Evolutionary conservation across 2,797 vertebrate species (phyloP).

Genomic region (Arnoldichthys spilopterus): DNA sequence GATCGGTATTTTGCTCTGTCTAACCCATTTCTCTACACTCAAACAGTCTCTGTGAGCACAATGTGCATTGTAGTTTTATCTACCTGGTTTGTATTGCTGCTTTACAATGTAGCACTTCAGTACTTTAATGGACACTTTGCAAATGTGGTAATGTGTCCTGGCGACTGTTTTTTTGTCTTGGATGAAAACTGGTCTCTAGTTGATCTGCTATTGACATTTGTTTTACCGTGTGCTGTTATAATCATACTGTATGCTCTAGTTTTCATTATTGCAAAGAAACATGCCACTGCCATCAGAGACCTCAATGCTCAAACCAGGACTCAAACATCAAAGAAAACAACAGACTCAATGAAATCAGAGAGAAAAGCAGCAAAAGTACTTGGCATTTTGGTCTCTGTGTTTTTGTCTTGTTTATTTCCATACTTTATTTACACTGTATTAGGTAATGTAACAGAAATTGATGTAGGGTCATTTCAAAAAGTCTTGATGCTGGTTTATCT

Average conservation of each 20-base stretch:
- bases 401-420: slow-evolving; percentile 50
- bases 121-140: slow-evolving; percentile 6
- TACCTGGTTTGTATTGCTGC: background rate
- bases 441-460: background rate
- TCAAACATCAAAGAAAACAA: background rate
- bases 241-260: slow-evolving; percentile 20
- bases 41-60: slow-evolving; percentile 10
- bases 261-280: slow-evolving; percentile 37
- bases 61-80: background rate
- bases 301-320: background rate
- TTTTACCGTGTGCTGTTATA: slow-evolving; percentile 9
- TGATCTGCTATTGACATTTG: background rate
- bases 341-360: slow-evolving; percentile 41
- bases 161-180: slow-evolving; percentile 11
- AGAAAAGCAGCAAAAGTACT: slow-evolving; percentile 52
- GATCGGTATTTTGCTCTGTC: slow-evolving; percentile 33
- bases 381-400: slow-evolving; percentile 47
- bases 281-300: slow-evolving; percentile 38
- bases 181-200: slow-evolving; percentile 1
- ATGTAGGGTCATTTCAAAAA: background rate
- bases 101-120: slow-evolving; percentile 9
- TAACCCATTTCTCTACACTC: slow-evolving; percentile 26
- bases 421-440: slow-evolving; percentile 45
- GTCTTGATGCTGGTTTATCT: background rate
- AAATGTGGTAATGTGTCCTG: background rate